Percentiles rank a stretch among this genome's conserved stretches.
Evolutionary conservation across 1,140 invertebrate genomes (phyloP).

Genomic region (Onthophagus taurus): DNA sequence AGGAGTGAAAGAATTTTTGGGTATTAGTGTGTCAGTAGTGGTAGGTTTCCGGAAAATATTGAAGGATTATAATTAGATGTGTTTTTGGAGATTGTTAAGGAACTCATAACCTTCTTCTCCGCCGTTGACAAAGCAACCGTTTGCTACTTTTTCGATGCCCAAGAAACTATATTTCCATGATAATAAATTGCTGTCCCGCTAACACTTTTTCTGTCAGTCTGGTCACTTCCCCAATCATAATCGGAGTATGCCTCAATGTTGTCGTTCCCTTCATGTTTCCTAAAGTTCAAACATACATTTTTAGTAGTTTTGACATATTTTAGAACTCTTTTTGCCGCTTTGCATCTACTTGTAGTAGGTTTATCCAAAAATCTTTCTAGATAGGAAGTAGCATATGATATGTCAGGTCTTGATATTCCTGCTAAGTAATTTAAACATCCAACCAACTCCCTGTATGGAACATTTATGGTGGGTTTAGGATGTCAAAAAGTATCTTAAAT

Average conservation of each 20-base stretch:
- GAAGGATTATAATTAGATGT: too few relatives aligned
- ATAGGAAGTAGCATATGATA: slow-evolving; percentile 2
- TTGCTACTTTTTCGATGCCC: slow-evolving; percentile 7
- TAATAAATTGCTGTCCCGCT: not conserved
- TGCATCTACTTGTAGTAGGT: not conserved
- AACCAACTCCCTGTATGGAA: slow-evolving; percentile 5
- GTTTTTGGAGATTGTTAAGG: too few relatives aligned
- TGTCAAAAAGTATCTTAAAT: slow-evolving; percentile 1
- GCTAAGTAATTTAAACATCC: slow-evolving; percentile 8
- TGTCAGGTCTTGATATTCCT: slow-evolving; percentile 5
- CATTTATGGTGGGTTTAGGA: slow-evolving; percentile 2
- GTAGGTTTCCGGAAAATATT: too few relatives aligned
- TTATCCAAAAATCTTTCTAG: slow-evolving; percentile 7
- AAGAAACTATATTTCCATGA: slow-evolving; percentile 4
- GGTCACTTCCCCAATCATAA: slow-evolving; percentile 6
- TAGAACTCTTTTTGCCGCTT: slow-evolving; percentile 3
- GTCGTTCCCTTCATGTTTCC: not conserved
- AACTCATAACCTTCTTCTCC: too few relatives aligned
- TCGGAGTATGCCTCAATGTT: slow-evolving; percentile 3
- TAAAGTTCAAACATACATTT: slow-evolving; percentile 4
- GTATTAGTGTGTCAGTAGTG: too few relatives aligned
- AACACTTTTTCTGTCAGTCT: not conserved
- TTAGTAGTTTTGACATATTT: slow-evolving; percentile 10
- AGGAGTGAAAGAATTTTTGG: too few relatives aligned
- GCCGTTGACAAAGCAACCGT: slow-evolving; percentile 5